Percentiles rank a stretch among this genome's conserved stretches.
Evolutionary conservation across 2,797 vertebrate species (phyloP).

Genomic region (Pristis pectinata): DNA sequence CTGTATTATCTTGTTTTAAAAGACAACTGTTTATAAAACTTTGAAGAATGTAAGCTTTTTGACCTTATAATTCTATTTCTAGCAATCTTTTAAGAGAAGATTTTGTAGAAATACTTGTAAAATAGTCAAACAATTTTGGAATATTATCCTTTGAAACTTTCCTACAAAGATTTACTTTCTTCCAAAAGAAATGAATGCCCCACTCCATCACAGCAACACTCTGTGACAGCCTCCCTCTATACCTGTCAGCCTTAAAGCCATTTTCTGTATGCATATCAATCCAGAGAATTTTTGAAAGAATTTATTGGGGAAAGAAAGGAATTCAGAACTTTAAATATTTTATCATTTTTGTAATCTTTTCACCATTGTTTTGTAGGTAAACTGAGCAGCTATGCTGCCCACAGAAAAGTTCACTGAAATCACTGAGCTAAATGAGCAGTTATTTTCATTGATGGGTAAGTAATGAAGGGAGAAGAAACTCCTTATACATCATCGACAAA

Average conservation of each 20-base stretch:
- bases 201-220: no score
- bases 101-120: not conserved
- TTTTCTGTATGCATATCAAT: not conserved
- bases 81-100: not conserved
- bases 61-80: not conserved
- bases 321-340: no score
- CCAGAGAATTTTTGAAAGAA: not conserved
- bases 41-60: not conserved
- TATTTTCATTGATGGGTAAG: no score
- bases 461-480: no score
- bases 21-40: not conserved
- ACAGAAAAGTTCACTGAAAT: no score
- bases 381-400: no score
- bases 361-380: no score
- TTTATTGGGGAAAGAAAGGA: not conserved
- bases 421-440: no score
- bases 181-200: not conserved
- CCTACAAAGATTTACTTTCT: not conserved
- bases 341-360: no score
- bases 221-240: no score
- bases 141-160: not conserved
- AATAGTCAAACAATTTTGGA: not conserved
- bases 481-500: no score
- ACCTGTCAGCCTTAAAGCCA: no score
- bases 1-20: not conserved